Evolutionary conservation across 2,113 vertebrate species (phyloP).

Genomic region (Trematocara nigrifrons): DNA sequence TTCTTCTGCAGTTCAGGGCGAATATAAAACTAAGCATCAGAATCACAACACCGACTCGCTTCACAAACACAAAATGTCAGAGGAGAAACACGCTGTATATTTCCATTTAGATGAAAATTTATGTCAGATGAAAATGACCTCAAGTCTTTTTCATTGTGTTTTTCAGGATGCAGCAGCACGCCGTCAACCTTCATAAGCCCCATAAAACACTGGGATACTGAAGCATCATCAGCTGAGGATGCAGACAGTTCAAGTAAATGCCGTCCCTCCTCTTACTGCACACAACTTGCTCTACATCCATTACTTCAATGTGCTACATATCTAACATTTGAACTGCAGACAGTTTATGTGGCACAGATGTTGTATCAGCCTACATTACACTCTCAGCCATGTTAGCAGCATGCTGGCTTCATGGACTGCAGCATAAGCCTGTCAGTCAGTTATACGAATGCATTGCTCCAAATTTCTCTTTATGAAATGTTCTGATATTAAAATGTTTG

Average conservation of each 20-base stretch:
- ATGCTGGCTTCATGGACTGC: not conserved
- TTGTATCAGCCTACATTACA: not conserved
- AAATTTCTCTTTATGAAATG: not conserved
- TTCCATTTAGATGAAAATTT: not conserved
- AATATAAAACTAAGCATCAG: not conserved
- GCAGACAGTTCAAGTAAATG: conserved; percentile 25
- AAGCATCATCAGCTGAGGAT: conserved; percentile 9
- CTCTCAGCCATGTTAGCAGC: not conserved
- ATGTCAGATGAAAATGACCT: not conserved
- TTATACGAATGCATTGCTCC: rapidly evolving
- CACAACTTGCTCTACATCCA: too few relatives aligned
- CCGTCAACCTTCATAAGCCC: not conserved
- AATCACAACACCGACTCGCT: not conserved
- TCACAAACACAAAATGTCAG: not conserved
- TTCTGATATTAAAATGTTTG: not conserved
- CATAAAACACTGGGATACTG: not conserved
- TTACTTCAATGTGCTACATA: not conserved
- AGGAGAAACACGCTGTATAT: not conserved
- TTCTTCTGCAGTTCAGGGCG: not conserved
- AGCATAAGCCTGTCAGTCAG: not conserved
- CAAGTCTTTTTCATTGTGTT: not conserved
- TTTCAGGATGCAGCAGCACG: conserved; percentile 8
- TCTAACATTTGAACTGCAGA: not conserved
- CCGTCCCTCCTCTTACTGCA: not conserved
- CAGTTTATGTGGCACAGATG: not conserved